Percentiles rank a stretch among this genome's conserved stretches.
These are phyloP conservation scores for Pseudomugil tenellus DNA, from an alignment of 2,797 vertebrate genomes.

Conservation along the genomic window DNA sequence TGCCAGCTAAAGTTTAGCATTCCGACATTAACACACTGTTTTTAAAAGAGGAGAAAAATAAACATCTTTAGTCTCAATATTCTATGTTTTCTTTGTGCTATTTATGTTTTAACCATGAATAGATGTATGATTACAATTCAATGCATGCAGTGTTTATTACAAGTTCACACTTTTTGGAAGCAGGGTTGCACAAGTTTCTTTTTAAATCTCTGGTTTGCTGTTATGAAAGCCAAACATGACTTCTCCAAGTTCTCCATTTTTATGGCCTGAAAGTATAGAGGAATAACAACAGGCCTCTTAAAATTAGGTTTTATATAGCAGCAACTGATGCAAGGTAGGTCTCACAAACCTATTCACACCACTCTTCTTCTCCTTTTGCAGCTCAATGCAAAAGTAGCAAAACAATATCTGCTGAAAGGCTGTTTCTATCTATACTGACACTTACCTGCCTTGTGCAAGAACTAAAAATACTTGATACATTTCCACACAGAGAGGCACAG, in stretches of 20 bases:
- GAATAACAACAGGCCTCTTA: conserved; percentile 34
- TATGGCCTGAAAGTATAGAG: conserved; percentile 19
- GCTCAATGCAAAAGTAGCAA: conserved; percentile 17
- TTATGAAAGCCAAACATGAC: conserved; percentile 26
- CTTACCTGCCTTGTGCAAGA: conserved; percentile 27
- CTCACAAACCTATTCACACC: conserved; percentile 43
- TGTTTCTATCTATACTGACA: conserved; percentile 23
- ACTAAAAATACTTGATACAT: conserved; percentile 52
- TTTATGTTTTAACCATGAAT: background rate
- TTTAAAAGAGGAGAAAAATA: conserved; percentile 11
- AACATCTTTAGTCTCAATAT: background rate
- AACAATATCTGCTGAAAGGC: conserved; percentile 27
- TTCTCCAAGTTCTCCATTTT: conserved; percentile 38
- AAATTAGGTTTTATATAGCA: conserved; percentile 50
- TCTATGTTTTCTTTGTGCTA: background rate
- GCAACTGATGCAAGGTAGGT: conserved; percentile 50
- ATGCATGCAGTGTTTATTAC: background rate
- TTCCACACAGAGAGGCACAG: conserved; percentile 35
- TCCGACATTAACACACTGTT: background rate
- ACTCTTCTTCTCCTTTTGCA: conserved; percentile 42
- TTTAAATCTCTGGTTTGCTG: conserved; percentile 25
- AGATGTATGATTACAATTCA: background rate
- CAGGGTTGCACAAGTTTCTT: background rate
- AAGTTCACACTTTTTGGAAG: background rate
- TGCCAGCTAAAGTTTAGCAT: background rate